Percentiles rank a stretch among this genome's conserved stretches.
Conservation (phyloP, 2,888 invertebrate genomes). For the Luperina nickerlii region DNA sequence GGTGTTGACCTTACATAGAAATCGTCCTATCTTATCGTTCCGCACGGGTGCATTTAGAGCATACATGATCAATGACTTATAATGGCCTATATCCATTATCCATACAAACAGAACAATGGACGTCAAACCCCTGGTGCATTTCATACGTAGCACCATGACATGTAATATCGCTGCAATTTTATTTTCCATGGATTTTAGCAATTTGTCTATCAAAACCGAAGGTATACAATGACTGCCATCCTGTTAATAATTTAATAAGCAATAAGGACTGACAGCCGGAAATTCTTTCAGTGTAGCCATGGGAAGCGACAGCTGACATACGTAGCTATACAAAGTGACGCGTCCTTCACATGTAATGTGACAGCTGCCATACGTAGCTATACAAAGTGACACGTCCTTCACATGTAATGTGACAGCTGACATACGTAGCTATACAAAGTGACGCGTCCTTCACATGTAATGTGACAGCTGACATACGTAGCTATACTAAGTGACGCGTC, state of each 20-base stretch:
- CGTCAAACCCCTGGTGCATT: neutral
- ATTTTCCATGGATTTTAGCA: neutral
- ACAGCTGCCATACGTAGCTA: too few relatives aligned
- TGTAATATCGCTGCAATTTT: neutral
- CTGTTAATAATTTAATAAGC: neutral
- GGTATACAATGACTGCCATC: constrained; percentile 7
- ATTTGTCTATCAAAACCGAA: constrained; percentile 21
- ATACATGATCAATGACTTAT: neutral
- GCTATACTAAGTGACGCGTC: too few relatives aligned
- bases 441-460: too few relatives aligned
- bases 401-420: too few relatives aligned
- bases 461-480: too few relatives aligned
- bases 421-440: too few relatives aligned
- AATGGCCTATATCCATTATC: too few relatives aligned
- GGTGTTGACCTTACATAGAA: neutral
- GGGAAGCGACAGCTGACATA: neutral
- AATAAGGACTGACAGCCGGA: neutral
- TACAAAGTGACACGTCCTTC: too few relatives aligned
- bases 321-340: neutral
- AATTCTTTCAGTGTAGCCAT: neutral
- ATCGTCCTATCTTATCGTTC: neutral
- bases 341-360: too few relatives aligned
- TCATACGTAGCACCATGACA: neutral
- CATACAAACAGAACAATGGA: constrained; percentile 4
- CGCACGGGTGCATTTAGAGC: neutral